phyloP scores from a whole-genome alignment of 1,140 invertebrate species.

The Drosophila erecta region DNA sequence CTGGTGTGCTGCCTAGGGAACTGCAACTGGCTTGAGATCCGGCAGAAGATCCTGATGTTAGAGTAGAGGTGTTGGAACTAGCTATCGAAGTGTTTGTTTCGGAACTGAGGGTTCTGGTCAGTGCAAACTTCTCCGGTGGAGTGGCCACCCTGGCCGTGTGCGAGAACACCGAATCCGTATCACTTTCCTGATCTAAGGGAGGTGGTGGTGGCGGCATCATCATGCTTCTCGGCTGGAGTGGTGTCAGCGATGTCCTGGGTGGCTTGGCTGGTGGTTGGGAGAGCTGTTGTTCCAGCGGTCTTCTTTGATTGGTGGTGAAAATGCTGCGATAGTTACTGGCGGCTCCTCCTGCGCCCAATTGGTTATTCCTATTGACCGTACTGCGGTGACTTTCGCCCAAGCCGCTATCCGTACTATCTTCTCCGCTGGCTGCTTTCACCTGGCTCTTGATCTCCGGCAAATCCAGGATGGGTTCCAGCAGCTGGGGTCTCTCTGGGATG shows the following conservation, averaged over 20 bases:
- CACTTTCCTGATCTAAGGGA: constrained; percentile 89
- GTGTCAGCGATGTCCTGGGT: constrained; percentile 77
- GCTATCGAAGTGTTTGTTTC: constrained; percentile 88
- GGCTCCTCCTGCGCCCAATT: neutral
- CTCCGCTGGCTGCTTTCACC: constrained; percentile 67
- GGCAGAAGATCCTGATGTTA: constrained; percentile 86
- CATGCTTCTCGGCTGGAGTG: constrained; percentile 18
- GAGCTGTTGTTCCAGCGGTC: constrained; percentile 60
- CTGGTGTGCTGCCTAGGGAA: constrained; percentile 87
- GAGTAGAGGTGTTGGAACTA: constrained; percentile 87
- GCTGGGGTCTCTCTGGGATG: constrained; percentile 90
- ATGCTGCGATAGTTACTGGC: constrained; percentile 63
- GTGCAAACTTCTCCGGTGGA: constrained; percentile 85
- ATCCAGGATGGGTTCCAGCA: constrained; percentile 86
- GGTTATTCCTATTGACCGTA: constrained; percentile 14
- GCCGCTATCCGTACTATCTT: constrained; percentile 76
- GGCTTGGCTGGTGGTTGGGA: constrained; percentile 80
- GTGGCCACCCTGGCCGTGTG: constrained; percentile 86
- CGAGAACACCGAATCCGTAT: constrained; percentile 94
- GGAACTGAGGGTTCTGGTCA: constrained; percentile 86
- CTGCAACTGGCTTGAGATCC: constrained; percentile 89
- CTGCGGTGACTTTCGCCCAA: constrained; percentile 53
- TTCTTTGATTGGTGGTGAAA: constrained; percentile 45
- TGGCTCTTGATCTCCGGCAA: constrained; percentile 93
- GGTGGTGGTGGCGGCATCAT: constrained; percentile 41